Evolutionary conservation across 2,113 vertebrate genomes (phyloP).

Genomic region (Vicugna pacos): DNA sequence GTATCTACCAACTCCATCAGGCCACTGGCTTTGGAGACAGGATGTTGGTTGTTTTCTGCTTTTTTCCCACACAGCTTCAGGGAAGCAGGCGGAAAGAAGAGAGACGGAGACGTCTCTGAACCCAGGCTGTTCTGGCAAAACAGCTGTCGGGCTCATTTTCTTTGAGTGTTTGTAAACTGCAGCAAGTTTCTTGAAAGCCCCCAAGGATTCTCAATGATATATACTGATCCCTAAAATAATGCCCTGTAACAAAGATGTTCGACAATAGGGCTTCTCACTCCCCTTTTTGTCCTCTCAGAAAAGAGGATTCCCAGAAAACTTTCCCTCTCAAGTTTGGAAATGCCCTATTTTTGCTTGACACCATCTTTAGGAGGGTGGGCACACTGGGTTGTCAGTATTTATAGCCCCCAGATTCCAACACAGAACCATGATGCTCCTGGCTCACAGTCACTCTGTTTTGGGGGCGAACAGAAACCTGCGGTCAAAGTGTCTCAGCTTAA

Average conservation of each 20-base stretch:
- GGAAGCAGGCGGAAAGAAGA: not conserved
- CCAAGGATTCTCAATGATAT: not conserved
- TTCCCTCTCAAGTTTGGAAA: not conserved
- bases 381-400: not conserved
- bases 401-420: not conserved
- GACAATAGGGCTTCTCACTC: not conserved
- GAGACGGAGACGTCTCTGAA: not conserved
- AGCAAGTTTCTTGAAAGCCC: conserved; percentile 50
- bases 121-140: not conserved
- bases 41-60: not conserved
- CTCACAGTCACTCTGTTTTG: too few relatives aligned
- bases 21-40: not conserved
- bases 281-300: not conserved
- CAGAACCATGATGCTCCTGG: not conserved
- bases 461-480: not conserved
- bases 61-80: not conserved
- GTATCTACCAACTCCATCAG: not conserved
- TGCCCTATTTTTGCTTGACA: not conserved
- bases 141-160: not conserved
- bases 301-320: not conserved
- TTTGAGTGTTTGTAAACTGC: not conserved
- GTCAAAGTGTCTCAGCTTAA: too few relatives aligned
- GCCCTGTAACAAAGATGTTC: not conserved
- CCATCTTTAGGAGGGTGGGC: not conserved
- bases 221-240: not conserved